Percentiles rank a stretch among this genome's conserved stretches.
These are phyloP conservation scores for Thysanoteuthis rhombus DNA, from an alignment of 2,888 invertebrate species.

Conservation along the genomic window DNA sequence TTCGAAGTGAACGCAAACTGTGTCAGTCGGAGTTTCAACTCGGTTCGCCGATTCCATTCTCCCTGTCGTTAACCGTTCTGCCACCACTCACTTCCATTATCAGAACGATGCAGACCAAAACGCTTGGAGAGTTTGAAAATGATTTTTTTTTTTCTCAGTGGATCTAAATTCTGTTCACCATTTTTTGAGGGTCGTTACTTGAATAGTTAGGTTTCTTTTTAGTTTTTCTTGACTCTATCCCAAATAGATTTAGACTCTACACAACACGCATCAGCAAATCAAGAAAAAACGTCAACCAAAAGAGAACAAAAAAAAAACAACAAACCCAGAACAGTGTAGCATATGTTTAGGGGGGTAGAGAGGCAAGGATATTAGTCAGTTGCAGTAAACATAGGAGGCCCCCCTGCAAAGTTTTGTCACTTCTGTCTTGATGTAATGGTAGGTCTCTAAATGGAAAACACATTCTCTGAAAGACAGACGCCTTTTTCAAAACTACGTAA, in stretches of 20 bases:
- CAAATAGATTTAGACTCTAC: neutral
- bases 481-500: neutral
- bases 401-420: neutral
- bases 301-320: neutral
- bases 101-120: no score
- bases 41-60: no score
- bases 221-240: neutral
- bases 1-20: no score
- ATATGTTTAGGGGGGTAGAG: neutral
- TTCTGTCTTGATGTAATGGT: neutral
- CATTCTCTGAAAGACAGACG: neutral
- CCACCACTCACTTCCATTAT: no score
- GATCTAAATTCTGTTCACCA: neutral
- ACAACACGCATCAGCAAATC: neutral
- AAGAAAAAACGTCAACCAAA: neutral
- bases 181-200: neutral
- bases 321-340: neutral
- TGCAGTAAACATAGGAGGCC: neutral
- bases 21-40: no score
- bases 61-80: no score
- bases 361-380: neutral
- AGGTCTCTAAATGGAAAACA: slow-evolving; percentile 12
- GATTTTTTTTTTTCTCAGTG: no score
- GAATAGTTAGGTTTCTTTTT: neutral
- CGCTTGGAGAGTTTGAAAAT: no score